phyloP scores from a whole-genome alignment of 2,888 invertebrate species.

The Rosalia funebris region DNA sequence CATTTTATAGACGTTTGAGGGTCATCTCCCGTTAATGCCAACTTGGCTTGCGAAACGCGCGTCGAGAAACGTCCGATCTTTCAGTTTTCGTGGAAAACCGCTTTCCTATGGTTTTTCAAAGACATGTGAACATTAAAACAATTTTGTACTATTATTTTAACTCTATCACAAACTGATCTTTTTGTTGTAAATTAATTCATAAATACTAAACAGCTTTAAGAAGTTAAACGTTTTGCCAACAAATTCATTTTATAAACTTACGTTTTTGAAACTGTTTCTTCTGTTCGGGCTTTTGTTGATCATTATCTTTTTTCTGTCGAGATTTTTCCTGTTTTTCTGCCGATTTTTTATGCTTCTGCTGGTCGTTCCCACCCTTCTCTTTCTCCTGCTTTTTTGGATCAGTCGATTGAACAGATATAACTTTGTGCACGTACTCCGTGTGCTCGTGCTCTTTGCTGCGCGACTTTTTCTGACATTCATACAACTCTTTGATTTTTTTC shows the following conservation, averaged over 20 bases:
- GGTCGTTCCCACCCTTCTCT: constrained; percentile 6
- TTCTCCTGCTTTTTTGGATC: not conserved
- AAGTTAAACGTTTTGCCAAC: not conserved
- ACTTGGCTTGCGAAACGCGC: too few relatives aligned
- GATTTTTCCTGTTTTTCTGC: constrained; percentile 6
- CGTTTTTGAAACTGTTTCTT: constrained; percentile 5
- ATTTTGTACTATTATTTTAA: too few relatives aligned
- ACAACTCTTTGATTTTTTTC: constrained; percentile 51
- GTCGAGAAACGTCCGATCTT: too few relatives aligned
- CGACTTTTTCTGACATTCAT: constrained; percentile 48
- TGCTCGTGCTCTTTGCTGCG: constrained; percentile 45
- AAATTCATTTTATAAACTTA: constrained; percentile 1
- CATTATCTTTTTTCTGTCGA: constrained; percentile 11
- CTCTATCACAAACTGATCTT: too few relatives aligned
- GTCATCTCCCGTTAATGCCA: too few relatives aligned
- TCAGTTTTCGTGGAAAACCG: too few relatives aligned
- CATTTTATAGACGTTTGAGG: too few relatives aligned
- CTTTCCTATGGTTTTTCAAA: too few relatives aligned
- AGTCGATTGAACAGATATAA: not conserved
- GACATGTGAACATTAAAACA: too few relatives aligned
- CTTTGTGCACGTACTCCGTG: constrained; percentile 45
- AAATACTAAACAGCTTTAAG: not conserved
- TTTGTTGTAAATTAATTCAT: not conserved
- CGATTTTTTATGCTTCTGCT: constrained; percentile 2
- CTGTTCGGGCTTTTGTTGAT: not conserved